Evolutionary conservation across 64 coral and sea anemone genomes (phyloP).

Genomic region (Trachythela sp.): DNA sequence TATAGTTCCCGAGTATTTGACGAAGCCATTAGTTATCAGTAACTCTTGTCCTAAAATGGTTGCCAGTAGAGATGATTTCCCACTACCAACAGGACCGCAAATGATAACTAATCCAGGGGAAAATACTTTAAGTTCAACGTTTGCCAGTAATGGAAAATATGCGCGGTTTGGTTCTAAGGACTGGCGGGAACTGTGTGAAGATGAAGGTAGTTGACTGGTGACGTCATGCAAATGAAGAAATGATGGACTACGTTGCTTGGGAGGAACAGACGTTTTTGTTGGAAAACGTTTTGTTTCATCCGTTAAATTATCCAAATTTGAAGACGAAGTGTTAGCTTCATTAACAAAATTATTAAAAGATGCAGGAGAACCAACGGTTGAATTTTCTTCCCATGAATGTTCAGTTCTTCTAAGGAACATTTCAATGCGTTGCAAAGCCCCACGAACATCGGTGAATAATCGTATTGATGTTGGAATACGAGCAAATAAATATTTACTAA

Average conservation of each 20-base stretch:
- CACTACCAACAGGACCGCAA: constrained; percentile 50
- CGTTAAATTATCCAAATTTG: too few relatives aligned
- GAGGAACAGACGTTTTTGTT: too few relatives aligned
- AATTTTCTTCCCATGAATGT: background rate
- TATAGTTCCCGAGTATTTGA: constrained; percentile 22
- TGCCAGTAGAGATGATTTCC: constrained; percentile 63
- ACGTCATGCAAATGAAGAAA: too few relatives aligned
- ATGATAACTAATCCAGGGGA: constrained; percentile 35
- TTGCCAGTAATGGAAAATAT: background rate
- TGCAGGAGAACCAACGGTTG: background rate
- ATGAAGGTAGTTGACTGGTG: background rate
- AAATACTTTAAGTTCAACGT: background rate
- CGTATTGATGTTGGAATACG: background rate
- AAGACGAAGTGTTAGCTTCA: background rate
- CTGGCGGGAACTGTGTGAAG: background rate
- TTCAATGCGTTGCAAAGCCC: background rate
- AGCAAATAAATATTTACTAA: background rate
- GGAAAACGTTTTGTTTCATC: too few relatives aligned
- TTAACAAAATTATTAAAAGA: background rate
- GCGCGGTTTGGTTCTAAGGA: background rate
- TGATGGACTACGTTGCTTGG: too few relatives aligned
- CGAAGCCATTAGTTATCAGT: constrained; percentile 25
- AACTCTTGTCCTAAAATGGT: constrained; percentile 54
- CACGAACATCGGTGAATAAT: background rate
- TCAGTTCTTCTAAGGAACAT: background rate